Evolutionary conservation across 2,797 vertebrate genomes (phyloP), one percentile per base, ranked within the genome.

Genomic region (Mus spretus): DNA sequence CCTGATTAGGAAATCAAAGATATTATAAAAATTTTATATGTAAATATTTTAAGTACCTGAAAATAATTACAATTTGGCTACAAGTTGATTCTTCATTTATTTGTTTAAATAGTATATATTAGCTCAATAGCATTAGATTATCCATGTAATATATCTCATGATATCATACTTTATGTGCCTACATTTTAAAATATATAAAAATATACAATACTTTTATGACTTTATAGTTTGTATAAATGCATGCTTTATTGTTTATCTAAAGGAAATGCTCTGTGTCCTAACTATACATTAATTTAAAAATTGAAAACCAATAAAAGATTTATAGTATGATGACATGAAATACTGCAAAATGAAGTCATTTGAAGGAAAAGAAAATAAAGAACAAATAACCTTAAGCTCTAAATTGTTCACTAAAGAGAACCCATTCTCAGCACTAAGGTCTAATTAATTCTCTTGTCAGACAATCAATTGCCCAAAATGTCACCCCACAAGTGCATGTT

Each of bases 371-470:
- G 59, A 57, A 40, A 57, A 88, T 3, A 31, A 79, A 57, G 37
- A 20, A 67, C 61, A 94, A 85, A 31, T 47, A 63, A 59, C 15
- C 37, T 40, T 81, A 50, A 67, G 47, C 74, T 92, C 89, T 14
- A 47, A 89, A 94, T 75, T 55, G 26, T 53, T 20, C 67, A 61
- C 34, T 24, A 93, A 81, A 78, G 79, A 19, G 61, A 82, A 90
- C 92, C 28, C 59, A 83, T 50, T 75, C 20, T 37, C 57, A 89
- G n/a, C 31, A 79, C 75, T 63, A 88, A 83, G 75, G 70, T 91
- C 59, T 94, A 93, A 96, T 96, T 95, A 96, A 95, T 95, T 95
- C 79, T 85, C 63, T 74, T 95, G 55, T 80, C 83, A 93, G 61
- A 91, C 34, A 80, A 61, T 90, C 67, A 81, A 20, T 85, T 90